Base-by-base conservation (phyloP, 2,797 vertebrate genomes). In the Erethizon dorsatum region DNA sequence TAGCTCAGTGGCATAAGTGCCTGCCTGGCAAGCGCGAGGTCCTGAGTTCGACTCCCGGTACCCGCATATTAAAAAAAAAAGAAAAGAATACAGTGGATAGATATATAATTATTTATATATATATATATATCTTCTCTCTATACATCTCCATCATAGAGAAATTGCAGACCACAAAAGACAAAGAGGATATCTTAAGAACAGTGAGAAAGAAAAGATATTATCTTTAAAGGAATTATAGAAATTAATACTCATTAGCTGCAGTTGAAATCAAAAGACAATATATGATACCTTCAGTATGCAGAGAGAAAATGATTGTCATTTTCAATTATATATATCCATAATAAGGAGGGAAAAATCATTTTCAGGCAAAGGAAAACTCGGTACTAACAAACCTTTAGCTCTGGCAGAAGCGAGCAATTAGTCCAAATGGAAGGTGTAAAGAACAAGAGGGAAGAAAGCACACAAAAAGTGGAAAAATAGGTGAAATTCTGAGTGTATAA, bases 141-240 rank as follows among this genome's bases (percentile, higher is more conserved):
- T 59, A 14, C 33, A 67, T 57, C 47, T 73, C 52, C 5, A 54
- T 54, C 78, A 54, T 24, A 57, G 28, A 63, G 71, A 95, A 92
- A 79, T 41, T 97, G 14, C 54, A 83, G 73, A 91, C 52, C 56
- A 61, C 28, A 13, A 77, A 92, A 95, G 96, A 90, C 47, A 82
- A 88, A 79, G 73, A 75, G 79, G 90, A 15, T 91, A 83, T 75
- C 41, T 95, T 79, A 63, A 79, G 14, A 56, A 50, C 22, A 54
- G 24, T 33, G 41, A 75, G 54, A 78, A 24, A 88, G 65, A 93
- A 90, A 92, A 92, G 47, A 69, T 13, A 59, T 41, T 63, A 61
- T 83, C 77, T 96, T 92, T 31, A 69, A 83, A 93, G 77, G 80
- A 47, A 2, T 79, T 67, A 50, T 26, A 13, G 3, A 50, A 79